Evolutionary conservation across 2,113 vertebrate genomes (phyloP).

Genomic region (Catharus minimus): DNA sequence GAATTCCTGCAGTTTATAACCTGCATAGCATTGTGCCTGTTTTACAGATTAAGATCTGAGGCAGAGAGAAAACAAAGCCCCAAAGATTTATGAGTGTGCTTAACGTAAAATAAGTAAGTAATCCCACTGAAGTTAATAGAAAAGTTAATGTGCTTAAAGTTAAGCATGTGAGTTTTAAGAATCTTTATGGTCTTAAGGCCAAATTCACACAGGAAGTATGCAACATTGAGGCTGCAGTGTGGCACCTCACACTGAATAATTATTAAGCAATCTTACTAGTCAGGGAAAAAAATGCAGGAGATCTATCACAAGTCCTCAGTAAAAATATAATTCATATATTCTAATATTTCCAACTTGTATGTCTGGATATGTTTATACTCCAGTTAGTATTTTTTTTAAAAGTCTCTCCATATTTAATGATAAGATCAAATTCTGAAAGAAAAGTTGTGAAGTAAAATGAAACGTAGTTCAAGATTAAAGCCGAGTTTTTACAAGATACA

Average conservation of each 20-base stretch:
- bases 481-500: not conserved
- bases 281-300: not conserved
- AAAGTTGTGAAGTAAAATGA: not conserved
- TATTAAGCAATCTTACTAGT: not conserved
- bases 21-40: slow-evolving; percentile 54
- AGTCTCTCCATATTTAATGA: not conserved
- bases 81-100: slow-evolving; percentile 45
- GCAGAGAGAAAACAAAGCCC: slow-evolving; percentile 56
- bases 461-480: not conserved
- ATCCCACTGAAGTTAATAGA: slow-evolving; percentile 68
- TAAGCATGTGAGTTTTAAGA: slow-evolving; percentile 67
- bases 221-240: not conserved
- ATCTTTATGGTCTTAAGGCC: slow-evolving; percentile 51
- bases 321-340: not conserved
- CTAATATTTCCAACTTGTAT: not conserved
- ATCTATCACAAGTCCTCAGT: not conserved
- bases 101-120: slow-evolving; percentile 60
- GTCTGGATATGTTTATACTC: not conserved
- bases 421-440: not conserved
- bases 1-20: slow-evolving; percentile 66
- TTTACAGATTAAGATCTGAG: slow-evolving; percentile 66
- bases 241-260: slow-evolving; percentile 12
- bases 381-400: not conserved
- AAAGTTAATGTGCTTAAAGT: slow-evolving; percentile 68
- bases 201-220: slow-evolving; percentile 62